phyloP scores from a whole-genome alignment of 1,140 invertebrate species.

The Diachasma alloeum region DNA sequence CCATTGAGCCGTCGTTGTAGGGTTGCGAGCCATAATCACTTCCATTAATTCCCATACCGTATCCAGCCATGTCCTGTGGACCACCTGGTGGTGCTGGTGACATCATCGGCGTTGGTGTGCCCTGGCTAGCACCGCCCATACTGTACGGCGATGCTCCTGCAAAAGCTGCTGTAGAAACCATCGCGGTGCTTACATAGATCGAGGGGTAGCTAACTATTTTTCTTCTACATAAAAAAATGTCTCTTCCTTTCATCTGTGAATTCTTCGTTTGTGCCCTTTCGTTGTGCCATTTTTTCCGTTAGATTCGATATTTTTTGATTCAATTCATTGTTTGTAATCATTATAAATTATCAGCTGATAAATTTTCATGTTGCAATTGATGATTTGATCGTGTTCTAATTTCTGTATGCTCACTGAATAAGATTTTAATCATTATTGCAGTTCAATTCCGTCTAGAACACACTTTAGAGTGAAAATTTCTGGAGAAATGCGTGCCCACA shows the following conservation, averaged over 20 bases:
- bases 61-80: conserved; percentile 86
- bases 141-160: conserved; percentile 90
- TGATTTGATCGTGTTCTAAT: too few species aligned
- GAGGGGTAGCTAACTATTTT: conserved; percentile 43
- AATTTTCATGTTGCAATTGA: too few species aligned
- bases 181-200: conserved; percentile 64
- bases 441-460: too few species aligned
- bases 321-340: too few species aligned
- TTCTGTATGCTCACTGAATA: too few species aligned
- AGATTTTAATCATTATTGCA: too few species aligned
- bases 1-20: conserved; percentile 84
- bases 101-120: conserved; percentile 92
- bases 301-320: too few species aligned
- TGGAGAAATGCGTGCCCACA: too few species aligned
- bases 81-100: conserved; percentile 82
- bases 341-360: too few species aligned
- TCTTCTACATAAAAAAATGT: conserved; percentile 17
- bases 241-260: not conserved
- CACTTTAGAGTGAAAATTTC: too few species aligned
- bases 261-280: not conserved
- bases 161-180: conserved; percentile 67
- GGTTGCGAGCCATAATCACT: conserved; percentile 85
- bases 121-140: conserved; percentile 83
- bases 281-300: too few species aligned
- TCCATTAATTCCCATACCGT: conserved; percentile 85